phyloP scores from a whole-genome alignment of 1,140 invertebrate species.

The Saxidomus purpurata region DNA sequence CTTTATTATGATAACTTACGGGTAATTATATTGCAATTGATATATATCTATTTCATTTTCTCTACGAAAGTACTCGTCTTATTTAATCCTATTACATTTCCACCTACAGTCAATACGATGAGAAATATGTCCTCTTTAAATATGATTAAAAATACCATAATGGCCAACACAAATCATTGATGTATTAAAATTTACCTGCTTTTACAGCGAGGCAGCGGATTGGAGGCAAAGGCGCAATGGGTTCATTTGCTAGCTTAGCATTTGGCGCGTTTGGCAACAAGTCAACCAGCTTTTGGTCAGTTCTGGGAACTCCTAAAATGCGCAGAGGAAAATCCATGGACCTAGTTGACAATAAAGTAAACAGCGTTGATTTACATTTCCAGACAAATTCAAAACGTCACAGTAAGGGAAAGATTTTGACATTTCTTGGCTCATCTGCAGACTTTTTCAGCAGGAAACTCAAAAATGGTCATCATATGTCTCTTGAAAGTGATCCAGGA shows the following conservation, averaged over 20 bases:
- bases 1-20: no score
- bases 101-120: no score
- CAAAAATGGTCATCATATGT: constrained; percentile 53
- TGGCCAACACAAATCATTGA: no score
- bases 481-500: constrained; percentile 64
- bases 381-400: constrained; percentile 29
- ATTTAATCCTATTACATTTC: no score
- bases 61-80: no score
- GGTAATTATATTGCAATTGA: no score
- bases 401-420: constrained; percentile 53
- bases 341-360: constrained; percentile 52
- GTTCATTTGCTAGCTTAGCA: constrained; percentile 75
- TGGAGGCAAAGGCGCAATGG: constrained; percentile 71
- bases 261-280: constrained; percentile 72
- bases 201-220: constrained; percentile 67
- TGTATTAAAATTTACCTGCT: no score
- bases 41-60: no score
- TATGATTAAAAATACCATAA: no score
- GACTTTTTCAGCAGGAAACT: constrained; percentile 53
- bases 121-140: no score
- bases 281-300: constrained; percentile 74
- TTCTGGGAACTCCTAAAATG: constrained; percentile 73
- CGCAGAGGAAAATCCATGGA: constrained; percentile 72
- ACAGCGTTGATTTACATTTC: neutral
- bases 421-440: constrained; percentile 62